These are phyloP conservation scores for Delphinus delphis DNA, from an alignment of 2,113 vertebrate genomes.

Conservation along the genomic window DNA sequence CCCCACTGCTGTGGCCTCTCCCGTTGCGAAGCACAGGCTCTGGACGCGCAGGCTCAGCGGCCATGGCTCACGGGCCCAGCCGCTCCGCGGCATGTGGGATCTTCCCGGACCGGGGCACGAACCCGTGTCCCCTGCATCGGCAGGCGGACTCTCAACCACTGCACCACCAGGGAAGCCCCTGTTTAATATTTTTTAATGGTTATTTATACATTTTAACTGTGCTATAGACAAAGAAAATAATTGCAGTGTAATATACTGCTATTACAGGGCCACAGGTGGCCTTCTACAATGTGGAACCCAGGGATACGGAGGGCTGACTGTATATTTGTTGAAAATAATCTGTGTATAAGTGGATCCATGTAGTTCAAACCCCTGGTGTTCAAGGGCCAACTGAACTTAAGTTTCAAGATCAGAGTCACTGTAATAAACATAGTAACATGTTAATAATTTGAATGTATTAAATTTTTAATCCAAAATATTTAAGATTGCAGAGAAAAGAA, in stretches of 20 bases:
- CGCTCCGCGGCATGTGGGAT: no score
- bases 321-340: not conserved
- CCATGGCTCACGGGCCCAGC: no score
- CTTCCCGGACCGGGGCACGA: no score
- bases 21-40: no score
- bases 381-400: not conserved
- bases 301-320: not conserved
- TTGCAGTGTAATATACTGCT: not conserved
- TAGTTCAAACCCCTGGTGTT: not conserved
- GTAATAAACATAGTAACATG: not conserved
- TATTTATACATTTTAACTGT: not conserved
- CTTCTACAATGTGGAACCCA: not conserved
- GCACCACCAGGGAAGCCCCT: not conserved
- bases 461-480: constrained; percentile 10
- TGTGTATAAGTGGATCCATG: not conserved
- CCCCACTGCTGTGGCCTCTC: no score
- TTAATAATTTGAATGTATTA: not conserved
- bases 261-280: not conserved
- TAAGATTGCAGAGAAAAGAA: not conserved
- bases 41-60: no score
- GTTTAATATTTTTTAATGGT: not conserved
- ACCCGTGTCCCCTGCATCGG: no score
- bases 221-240: not conserved
- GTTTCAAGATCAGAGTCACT: not conserved
- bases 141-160: no score